Conservation (phyloP, 92 coral and sea anemone species). For the Virgularia gustaviana region DNA sequence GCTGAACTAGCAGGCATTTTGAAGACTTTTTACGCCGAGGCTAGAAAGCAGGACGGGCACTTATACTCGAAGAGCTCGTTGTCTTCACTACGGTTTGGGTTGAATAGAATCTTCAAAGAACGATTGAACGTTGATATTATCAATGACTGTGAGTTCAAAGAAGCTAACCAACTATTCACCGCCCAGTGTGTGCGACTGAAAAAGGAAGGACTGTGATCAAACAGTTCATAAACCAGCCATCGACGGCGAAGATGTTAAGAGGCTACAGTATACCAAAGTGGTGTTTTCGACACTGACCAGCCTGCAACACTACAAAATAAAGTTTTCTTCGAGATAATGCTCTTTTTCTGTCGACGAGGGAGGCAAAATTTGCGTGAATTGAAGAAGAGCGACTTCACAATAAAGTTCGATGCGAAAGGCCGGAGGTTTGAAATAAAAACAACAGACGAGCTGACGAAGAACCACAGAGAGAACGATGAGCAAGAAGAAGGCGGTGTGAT, state of each 20-base stretch:
- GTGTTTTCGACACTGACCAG: slow-evolving; percentile 26
- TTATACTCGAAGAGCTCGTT: slow-evolving; percentile 43
- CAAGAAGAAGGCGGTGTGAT: slow-evolving; percentile 1
- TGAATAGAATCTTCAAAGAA: slow-evolving; percentile 17
- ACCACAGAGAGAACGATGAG: slow-evolving; percentile 19
- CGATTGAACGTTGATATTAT: slow-evolving; percentile 20
- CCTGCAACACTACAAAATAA: slow-evolving; percentile 54
- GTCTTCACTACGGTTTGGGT: slow-evolving; percentile 30
- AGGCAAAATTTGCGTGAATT: slow-evolving; percentile 43
- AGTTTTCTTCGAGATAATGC: slow-evolving; percentile 54
- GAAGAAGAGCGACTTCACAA: slow-evolving; percentile 43
- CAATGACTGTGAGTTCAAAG: slow-evolving; percentile 40
- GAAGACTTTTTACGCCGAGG: slow-evolving; percentile 43
- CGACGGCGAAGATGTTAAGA: slow-evolving; percentile 33
- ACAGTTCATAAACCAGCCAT: slow-evolving; percentile 44
- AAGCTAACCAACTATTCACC: slow-evolving; percentile 45
- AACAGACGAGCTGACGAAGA: slow-evolving; percentile 28
- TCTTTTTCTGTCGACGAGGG: slow-evolving; percentile 58
- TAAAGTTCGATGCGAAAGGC: slow-evolving; percentile 12
- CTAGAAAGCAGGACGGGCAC: slow-evolving; percentile 41
- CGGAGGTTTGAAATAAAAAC: slow-evolving; percentile 13
- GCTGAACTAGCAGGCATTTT: slow-evolving; percentile 30
- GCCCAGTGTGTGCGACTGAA: slow-evolving; percentile 41
- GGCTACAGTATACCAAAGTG: slow-evolving; percentile 27
- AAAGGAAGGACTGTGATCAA: slow-evolving; percentile 30